Percentiles rank a stretch among this genome's conserved stretches.
Conservation (phyloP, 1,140 invertebrate species). For the Eriocheir sinensis region DNA sequence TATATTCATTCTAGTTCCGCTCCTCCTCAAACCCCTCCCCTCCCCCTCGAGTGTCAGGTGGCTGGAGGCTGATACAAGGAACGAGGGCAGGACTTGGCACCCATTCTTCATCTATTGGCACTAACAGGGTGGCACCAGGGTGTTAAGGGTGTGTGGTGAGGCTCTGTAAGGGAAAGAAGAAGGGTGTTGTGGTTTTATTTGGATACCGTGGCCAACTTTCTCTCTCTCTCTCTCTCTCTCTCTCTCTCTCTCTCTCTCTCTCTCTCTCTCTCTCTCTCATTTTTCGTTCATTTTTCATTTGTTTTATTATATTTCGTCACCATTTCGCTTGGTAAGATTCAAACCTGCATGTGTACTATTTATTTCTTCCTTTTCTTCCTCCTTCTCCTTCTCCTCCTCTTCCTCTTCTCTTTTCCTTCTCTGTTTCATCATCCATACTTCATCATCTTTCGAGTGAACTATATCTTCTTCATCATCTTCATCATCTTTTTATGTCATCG, state of each 20-base stretch:
- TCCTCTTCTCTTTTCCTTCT: too few relatives aligned
- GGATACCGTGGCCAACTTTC: background rate
- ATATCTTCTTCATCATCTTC: background rate
- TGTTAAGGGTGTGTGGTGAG: background rate
- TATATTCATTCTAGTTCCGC: too few relatives aligned
- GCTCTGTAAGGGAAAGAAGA: background rate
- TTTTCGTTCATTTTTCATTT: background rate
- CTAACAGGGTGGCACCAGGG: background rate
- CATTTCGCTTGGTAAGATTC: background rate
- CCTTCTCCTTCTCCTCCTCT: background rate
- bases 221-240: slow-evolving; percentile 3
- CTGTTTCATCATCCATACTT: too few relatives aligned
- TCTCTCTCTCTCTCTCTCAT: background rate
- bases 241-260: slow-evolving; percentile 28
- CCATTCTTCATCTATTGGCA: background rate
- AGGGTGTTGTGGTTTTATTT: background rate
- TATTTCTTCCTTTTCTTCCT: background rate
- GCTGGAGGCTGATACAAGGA: background rate
- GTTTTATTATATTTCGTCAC: background rate
- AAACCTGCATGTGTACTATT: too few relatives aligned
- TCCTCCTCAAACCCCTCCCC: background rate
- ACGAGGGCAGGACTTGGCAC: background rate
- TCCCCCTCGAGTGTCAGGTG: background rate
- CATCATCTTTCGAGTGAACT: too few relatives aligned
- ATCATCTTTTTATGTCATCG: background rate